Percentiles rank a stretch among this genome's conserved stretches.
Conservation (phyloP, 2,113 vertebrate genomes). For the Pachycephala philippinensis region DNA sequence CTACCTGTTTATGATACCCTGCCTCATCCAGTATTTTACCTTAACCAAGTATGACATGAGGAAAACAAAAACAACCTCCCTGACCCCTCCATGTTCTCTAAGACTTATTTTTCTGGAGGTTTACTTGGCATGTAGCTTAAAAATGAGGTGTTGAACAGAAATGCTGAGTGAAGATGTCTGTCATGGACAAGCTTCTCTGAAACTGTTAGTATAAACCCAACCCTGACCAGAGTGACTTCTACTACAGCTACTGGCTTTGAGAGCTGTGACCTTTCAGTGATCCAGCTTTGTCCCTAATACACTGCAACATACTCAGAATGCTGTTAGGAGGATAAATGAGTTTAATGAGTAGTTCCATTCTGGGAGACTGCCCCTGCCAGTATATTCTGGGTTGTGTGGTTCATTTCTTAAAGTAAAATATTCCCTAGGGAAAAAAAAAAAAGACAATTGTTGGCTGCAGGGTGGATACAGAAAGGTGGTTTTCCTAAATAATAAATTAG, state of each 20-base stretch:
- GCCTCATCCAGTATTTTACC: not conserved
- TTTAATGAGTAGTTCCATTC: slow-evolving; percentile 58
- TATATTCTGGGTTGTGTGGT: slow-evolving; percentile 26
- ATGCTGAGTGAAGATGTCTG: not conserved
- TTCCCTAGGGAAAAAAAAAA: not conserved
- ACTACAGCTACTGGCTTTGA: not conserved
- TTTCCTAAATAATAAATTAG: slow-evolving; percentile 58
- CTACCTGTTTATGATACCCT: not conserved
- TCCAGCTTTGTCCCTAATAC: not conserved
- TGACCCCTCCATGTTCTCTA: not conserved
- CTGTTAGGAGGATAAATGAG: slow-evolving; percentile 10
- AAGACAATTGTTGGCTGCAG: slow-evolving; percentile 27
- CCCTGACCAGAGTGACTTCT: not conserved
- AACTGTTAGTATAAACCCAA: not conserved
- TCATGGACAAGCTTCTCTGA: not conserved
- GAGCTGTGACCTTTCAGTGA: not conserved
- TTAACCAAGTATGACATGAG: not conserved
- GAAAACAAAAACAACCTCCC: not conserved
- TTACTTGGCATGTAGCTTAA: not conserved
- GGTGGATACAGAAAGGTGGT: slow-evolving; percentile 12
- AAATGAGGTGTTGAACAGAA: not conserved
- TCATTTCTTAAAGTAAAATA: slow-evolving; percentile 6
- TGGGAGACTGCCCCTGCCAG: not conserved
- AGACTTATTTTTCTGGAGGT: not conserved
- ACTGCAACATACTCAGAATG: not conserved